Evolutionary conservation across 2,888 invertebrate genomes (phyloP), one percentile per base, ranked within the genome.

Genomic region (Troilus luridus): DNA sequence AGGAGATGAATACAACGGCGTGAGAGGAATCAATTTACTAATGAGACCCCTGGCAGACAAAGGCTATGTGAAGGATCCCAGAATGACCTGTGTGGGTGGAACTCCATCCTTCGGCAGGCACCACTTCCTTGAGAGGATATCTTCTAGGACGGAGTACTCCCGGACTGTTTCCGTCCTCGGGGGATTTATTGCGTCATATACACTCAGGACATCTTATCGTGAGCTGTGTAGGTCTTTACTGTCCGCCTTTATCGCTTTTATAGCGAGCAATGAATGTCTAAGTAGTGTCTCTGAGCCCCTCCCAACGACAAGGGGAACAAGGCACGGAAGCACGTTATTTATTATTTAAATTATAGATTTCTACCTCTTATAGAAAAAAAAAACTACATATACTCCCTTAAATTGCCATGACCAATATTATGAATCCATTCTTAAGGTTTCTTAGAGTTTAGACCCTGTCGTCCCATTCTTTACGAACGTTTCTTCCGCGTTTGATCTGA

Each of bases 81-180:
- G 41, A 85, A 56, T 85, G 85, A 58, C 56, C 85, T 58, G 85
- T 19, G 85, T 85, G 85, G 85, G 85, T 21, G 85, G 56, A 85
- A 6, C 56, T 10, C 5, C 67, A 67, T 67, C 67, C 72, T 77
- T 41, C 41, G 27, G 41, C 64, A 67, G 72, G 14, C 72, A 27
- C 27, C 24, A 14, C 24, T 72, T 72, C 72, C 24, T 72, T 14
- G 27, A 64, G 72, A 77, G 72, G 41, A 77, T 77, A 77, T 77
- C 72, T 77, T 77, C 27, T 17, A 41, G 72, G 72, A 6, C 72
- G 72, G 41, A 24, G 67, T 67, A 24, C 67, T 24, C 67, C 5
- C 24, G 14, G 24, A 14, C 67, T 24, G 0, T 64, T 67, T 67
- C 12, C 67, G 11, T 67, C 67, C 67, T 12, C 67, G 14, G 67